A percentile compares a stretch with the other conserved stretches of the same genome.
phyloP scores from a whole-genome alignment of 2,113 vertebrate species.

The Psophia crepitans region DNA sequence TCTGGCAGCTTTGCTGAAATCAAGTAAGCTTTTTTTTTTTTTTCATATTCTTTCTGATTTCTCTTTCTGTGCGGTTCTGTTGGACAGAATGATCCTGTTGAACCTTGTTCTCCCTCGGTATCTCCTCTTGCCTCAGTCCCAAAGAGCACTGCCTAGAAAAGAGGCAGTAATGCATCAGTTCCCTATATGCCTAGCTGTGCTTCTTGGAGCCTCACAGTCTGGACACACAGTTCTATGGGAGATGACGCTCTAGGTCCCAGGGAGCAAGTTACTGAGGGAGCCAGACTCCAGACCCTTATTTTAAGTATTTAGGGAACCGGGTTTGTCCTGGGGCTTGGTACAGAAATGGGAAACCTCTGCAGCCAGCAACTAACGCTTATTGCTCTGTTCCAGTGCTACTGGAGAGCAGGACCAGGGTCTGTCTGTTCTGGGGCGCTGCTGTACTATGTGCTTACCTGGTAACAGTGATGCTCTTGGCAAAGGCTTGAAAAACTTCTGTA shows the following conservation, averaged over 20 bases:
- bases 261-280: neutral
- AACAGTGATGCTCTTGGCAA: neutral
- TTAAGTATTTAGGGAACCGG: neutral
- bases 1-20: constrained; percentile 86
- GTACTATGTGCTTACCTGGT: neutral
- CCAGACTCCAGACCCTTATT: neutral
- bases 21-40: constrained; percentile 83
- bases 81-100: neutral
- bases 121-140: neutral
- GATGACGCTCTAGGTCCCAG: neutral
- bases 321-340: neutral
- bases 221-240: neutral
- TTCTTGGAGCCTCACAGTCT: neutral
- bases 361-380: neutral
- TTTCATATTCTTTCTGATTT: constrained; percentile 17
- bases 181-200: neutral
- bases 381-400: neutral
- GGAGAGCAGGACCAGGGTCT: neutral
- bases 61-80: neutral
- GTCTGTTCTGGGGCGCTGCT: neutral
- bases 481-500: neutral
- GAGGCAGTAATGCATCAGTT: neutral
- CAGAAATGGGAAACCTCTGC: neutral
- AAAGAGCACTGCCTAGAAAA: neutral
- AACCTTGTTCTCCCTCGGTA: neutral